Percentiles rank a stretch among this genome's conserved stretches.
Evolutionary conservation across 37 sponge, comb jelly and placozoan species (phyloP).

Genomic region (Dysidea cf. avara): DNA sequence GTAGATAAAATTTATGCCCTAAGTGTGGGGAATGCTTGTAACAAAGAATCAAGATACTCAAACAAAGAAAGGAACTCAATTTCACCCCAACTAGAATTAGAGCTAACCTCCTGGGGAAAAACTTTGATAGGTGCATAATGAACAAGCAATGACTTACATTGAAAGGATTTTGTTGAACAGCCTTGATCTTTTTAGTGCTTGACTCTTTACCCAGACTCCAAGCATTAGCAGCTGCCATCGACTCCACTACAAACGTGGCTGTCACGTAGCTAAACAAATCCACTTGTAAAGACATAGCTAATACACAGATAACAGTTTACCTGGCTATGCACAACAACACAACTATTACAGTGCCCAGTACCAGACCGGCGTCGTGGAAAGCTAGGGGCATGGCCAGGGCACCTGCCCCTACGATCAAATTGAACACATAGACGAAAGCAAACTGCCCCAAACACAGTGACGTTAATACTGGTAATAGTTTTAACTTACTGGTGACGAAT

Average conservation of each 20-base stretch:
- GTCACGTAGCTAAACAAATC: constrained; percentile 67
- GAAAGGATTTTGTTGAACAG: too few species aligned
- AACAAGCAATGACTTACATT: too few species aligned
- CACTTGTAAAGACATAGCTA: too few species aligned
- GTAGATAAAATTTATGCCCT: too few species aligned
- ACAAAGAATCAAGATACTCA: too few species aligned
- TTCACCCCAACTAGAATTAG: too few species aligned
- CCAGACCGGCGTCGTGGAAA: constrained; percentile 84
- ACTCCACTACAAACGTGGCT: constrained; percentile 82
- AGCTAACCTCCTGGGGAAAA: too few species aligned
- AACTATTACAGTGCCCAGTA: constrained; percentile 80
- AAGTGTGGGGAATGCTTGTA: too few species aligned
- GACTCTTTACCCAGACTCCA: not conserved
- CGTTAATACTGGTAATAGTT: not conserved
- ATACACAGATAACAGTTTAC: constrained; percentile 12
- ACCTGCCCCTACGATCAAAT: constrained; percentile 95
- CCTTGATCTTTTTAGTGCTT: too few species aligned
- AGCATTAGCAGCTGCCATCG: constrained; percentile 94
- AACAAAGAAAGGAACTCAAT: too few species aligned
- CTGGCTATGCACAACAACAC: constrained; percentile 71
- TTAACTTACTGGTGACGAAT: constrained; percentile 6
- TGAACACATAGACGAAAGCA: constrained; percentile 94
- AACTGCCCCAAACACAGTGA: constrained; percentile 56
- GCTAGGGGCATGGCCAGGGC: constrained; percentile 89
- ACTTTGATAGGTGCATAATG: too few species aligned